Conservation (phyloP, 2,113 vertebrate species). For the Saccopteryx leptura region DNA sequence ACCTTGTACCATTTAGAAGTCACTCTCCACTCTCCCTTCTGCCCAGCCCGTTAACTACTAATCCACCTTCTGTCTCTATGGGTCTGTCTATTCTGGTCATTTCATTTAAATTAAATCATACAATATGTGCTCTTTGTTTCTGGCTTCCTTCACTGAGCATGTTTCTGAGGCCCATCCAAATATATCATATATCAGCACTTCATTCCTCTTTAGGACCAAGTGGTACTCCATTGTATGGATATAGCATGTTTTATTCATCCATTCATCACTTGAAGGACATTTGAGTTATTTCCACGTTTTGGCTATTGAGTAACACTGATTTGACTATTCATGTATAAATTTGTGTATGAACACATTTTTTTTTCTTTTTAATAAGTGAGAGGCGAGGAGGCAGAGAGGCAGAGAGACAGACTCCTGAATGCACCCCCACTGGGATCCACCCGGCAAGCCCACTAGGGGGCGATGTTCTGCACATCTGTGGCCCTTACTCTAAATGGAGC, state of each 20-base stretch:
- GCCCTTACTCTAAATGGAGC: too few relatives aligned
- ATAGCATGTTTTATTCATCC: not conserved
- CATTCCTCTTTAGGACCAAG: not conserved
- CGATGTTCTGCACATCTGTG: too few relatives aligned
- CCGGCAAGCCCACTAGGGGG: too few relatives aligned
- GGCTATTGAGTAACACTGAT: not conserved
- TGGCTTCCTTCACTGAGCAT: not conserved
- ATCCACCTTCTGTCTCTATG: not conserved
- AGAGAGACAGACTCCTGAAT: too few relatives aligned
- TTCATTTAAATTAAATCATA: not conserved
- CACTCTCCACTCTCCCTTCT: not conserved
- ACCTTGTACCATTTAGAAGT: not conserved
- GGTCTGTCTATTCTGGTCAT: not conserved
- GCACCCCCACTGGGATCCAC: too few relatives aligned
- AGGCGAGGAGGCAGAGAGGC: too few relatives aligned
- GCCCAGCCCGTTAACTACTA: rapidly evolving
- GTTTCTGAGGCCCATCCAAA: not conserved
- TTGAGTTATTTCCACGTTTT: not conserved
- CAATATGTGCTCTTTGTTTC: not conserved
- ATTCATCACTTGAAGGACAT: not conserved
- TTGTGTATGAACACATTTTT: not conserved
- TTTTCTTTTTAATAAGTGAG: not conserved
- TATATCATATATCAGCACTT: not conserved
- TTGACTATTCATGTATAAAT: not conserved
- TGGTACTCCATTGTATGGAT: not conserved